phyloP scores from a whole-genome alignment of 2,888 invertebrate species.

The Pemphredon lugubris region DNA sequence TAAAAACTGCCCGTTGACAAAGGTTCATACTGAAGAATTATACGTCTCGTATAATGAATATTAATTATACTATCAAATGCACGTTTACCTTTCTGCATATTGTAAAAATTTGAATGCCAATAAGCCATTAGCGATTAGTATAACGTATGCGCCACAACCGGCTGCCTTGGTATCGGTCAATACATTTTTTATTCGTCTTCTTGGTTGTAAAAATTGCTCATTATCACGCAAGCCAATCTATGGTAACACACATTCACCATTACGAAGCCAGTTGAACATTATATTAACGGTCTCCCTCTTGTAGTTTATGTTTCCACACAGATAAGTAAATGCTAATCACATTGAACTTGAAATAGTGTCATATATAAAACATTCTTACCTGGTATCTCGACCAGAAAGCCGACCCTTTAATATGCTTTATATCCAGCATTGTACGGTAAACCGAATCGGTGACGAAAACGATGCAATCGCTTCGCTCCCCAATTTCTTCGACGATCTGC shows the following conservation, averaged over 20 bases:
- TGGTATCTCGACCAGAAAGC: slow-evolving; percentile 63
- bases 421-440: slow-evolving; percentile 67
- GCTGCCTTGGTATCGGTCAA: slow-evolving; percentile 81
- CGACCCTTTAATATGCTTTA: slow-evolving; percentile 40
- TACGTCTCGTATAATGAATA: not conserved
- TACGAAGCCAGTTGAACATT: no score
- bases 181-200: slow-evolving; percentile 54
- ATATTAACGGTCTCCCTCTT: no score
- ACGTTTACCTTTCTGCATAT: slow-evolving; percentile 86
- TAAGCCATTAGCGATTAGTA: slow-evolving; percentile 87
- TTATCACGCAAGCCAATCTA: slow-evolving; percentile 73
- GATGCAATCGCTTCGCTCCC: slow-evolving; percentile 67
- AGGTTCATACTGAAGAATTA: no score
- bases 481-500: slow-evolving; percentile 69
- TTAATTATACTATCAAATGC: no score
- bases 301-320: no score
- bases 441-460: slow-evolving; percentile 73
- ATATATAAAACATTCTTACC: slow-evolving; percentile 48
- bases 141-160: slow-evolving; percentile 88
- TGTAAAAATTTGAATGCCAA: slow-evolving; percentile 86
- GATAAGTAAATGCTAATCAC: no score
- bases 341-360: no score
- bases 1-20: no score
- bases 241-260: no score
- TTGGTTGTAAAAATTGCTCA: slow-evolving; percentile 71